Conservation (phyloP, 2,888 invertebrate species). For the Epiblema foenella region DNA sequence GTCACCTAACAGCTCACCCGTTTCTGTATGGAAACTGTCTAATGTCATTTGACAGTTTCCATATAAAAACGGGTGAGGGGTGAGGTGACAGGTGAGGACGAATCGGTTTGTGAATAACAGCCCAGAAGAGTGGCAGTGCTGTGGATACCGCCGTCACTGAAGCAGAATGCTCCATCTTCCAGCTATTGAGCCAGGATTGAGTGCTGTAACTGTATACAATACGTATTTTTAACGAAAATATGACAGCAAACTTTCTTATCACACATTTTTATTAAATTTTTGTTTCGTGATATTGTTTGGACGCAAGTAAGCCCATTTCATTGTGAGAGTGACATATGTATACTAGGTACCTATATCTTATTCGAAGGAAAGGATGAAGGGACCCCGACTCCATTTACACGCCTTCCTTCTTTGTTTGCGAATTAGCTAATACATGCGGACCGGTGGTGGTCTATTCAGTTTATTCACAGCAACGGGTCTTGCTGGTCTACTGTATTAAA, state of each 20-base stretch:
- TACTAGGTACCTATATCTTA: not conserved
- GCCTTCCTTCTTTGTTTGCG: slow-evolving; percentile 11
- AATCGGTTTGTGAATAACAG: too few relatives aligned
- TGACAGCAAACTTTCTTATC: not conserved
- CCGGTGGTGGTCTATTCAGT: not conserved
- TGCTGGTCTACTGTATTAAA: too few relatives aligned
- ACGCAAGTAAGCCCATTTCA: too few relatives aligned
- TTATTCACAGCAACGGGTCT: not conserved
- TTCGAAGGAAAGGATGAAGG: slow-evolving; percentile 6
- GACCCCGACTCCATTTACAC: slow-evolving; percentile 9
- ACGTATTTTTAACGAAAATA: not conserved
- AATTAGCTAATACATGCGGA: slow-evolving; percentile 7
- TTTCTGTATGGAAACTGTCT: too few relatives aligned
- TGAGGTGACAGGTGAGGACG: too few relatives aligned
- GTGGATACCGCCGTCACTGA: slow-evolving; percentile 9
- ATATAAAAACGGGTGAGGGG: too few relatives aligned
- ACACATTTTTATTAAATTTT: not conserved
- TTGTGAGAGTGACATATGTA: too few relatives aligned
- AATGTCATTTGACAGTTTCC: too few relatives aligned
- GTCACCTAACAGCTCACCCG: too few relatives aligned
- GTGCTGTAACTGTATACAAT: not conserved
- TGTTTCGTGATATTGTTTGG: not conserved
- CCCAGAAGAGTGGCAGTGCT: slow-evolving; percentile 13
- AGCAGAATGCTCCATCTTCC: not conserved
- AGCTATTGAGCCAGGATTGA: too few relatives aligned